Evolutionary conservation across 2,888 invertebrate genomes (phyloP), one percentile per base, ranked within the genome.

Genomic region (Bembecia ichneumoniformis): DNA sequence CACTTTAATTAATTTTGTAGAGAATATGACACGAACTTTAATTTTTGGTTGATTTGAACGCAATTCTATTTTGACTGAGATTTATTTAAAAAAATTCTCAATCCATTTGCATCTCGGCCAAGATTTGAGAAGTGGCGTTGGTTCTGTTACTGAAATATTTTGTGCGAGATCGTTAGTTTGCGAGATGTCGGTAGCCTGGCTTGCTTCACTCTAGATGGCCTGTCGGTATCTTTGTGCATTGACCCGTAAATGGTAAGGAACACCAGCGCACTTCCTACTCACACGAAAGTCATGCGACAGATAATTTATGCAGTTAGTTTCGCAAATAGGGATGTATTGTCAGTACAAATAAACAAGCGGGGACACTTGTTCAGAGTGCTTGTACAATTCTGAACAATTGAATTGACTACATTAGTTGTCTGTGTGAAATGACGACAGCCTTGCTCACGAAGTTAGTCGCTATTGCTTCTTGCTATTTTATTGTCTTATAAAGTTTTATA

Each of bases 211-310:
- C 66, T 59, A 63, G 66, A 64, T 62, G 62, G 60, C 53, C 61
- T 70, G 51, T 74, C 81, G 83, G 82, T 70, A 66, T 68, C 77
- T 82, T 82, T 84, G 81, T 76, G 76, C 73, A 77, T 82, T 82
- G 81, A 81, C 82, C 83, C 80, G 66, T 77, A 80, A 73, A 77
- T 68, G 79, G 81, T 61, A 59, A 55, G 65, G 59, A 65, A 71
- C 69, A 72, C 68, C 65, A 67, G 65, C 66, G 58, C 70, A 69
- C 77, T 77, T 71, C 72, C 73, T 73, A 61, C 17, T 40, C 40
- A 40, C 40, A 13, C 14, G 5, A 40, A 40, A 28, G 7, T 28
- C 28, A 28, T 9, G 28, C 28, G 9, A 1, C 11, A 40, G 13
- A 40, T 40, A 40, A 40, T 40, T 40, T 40, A 40, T 40, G 40